These are phyloP conservation scores for Cotesia vestalis DNA, from an alignment of 1,140 invertebrate species.

Conservation along the genomic window DNA sequence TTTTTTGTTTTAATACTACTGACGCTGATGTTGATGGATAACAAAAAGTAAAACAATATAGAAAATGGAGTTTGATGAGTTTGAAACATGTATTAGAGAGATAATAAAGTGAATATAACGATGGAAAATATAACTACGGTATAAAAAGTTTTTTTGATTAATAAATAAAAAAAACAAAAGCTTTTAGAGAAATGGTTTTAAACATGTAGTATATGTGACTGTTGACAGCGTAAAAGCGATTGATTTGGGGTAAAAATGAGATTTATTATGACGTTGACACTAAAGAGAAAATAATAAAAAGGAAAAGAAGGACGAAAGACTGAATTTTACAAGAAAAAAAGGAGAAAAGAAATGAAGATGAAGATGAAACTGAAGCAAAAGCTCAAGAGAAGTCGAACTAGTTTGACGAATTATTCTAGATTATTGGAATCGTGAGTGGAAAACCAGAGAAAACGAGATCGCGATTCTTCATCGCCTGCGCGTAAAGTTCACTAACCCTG, in stretches of 20 bases:
- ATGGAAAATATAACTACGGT: no score
- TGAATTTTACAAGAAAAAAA: background rate
- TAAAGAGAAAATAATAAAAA: background rate
- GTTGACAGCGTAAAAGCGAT: constrained; percentile 15
- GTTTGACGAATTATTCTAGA: constrained; percentile 37
- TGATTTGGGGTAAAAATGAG: constrained; percentile 12
- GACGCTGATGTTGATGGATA: no score
- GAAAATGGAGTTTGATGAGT: no score
- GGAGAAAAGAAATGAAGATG: background rate
- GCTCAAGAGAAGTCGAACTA: background rate
- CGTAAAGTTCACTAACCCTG: constrained; percentile 35
- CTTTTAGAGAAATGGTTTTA: constrained; percentile 6
- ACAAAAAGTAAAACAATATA: no score
- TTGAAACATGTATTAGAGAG: no score
- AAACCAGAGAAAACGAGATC: constrained; percentile 25
- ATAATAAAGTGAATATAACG: no score
- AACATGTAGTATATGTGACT: background rate
- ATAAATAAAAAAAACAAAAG: constrained; percentile 19
- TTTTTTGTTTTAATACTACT: background rate
- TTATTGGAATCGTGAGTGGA: constrained; percentile 38
- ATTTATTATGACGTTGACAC: constrained; percentile 7
- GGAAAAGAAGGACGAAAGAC: no score
- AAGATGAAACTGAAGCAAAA: background rate
- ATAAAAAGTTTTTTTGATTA: background rate
- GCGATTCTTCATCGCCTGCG: constrained; percentile 32